phyloP scores from a whole-genome alignment of 2,888 invertebrate species.

The Archips xylosteana region DNA sequence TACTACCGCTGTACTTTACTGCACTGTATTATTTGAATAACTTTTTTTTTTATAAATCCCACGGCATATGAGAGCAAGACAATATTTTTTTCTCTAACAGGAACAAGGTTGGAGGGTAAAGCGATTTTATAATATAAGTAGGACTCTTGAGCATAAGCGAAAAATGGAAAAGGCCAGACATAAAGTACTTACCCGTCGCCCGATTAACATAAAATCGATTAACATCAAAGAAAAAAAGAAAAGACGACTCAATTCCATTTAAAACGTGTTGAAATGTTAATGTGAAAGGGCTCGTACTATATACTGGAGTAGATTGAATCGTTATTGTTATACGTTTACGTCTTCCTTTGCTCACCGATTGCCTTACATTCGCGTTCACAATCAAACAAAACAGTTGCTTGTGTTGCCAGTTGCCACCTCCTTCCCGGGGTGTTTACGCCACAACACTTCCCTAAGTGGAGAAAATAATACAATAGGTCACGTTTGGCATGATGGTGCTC shows the following conservation, averaged over 20 bases:
- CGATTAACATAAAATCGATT: conserved; percentile 32
- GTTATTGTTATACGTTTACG: conserved; percentile 25
- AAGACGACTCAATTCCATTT: conserved; percentile 24
- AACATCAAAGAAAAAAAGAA: conserved; percentile 33
- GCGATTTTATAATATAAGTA: background rate
- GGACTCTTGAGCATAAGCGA: background rate
- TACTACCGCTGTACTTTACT: no score
- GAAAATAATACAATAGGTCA: conserved; percentile 24
- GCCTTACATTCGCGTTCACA: conserved; percentile 21
- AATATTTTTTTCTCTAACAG: no score
- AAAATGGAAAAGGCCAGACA: background rate
- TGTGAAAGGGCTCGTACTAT: conserved; percentile 18
- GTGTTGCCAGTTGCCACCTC: conserved; percentile 22
- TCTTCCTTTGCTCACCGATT: conserved; percentile 22
- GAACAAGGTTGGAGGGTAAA: no score
- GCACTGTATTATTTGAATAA: no score
- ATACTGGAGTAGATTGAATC: conserved; percentile 21
- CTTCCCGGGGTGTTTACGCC: conserved; percentile 9
- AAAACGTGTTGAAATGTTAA: conserved; percentile 25
- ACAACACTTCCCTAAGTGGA: conserved; percentile 13
- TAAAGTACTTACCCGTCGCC: background rate
- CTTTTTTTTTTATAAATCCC: no score
- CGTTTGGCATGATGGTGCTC: conserved; percentile 2
- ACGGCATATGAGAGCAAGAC: no score
- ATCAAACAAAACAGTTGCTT: conserved; percentile 30